phyloP scores from a whole-genome alignment of 2,888 invertebrate genomes.

The Helicoverpa assulta region DNA sequence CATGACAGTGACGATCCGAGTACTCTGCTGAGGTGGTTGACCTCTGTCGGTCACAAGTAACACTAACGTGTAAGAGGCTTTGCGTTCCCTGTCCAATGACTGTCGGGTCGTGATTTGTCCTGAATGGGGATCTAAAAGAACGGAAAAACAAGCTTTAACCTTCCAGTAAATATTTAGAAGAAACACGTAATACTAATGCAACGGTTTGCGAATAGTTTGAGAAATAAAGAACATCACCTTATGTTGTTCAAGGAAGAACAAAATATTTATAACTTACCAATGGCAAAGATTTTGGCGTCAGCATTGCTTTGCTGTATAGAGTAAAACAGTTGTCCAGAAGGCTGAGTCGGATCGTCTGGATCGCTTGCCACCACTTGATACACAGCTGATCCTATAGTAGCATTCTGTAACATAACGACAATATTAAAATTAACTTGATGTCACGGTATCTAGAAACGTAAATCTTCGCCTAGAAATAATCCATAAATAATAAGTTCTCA shows the following conservation, averaged over 20 bases:
- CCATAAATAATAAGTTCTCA: conserved; percentile 61
- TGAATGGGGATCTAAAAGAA: conserved; percentile 89
- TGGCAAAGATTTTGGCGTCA: conserved; percentile 91
- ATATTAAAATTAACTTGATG: no score
- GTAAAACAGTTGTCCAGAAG: conserved; percentile 93
- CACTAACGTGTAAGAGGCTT: conserved; percentile 93
- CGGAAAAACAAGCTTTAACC: no score
- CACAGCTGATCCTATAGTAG: conserved; percentile 93
- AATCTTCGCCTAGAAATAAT: no score
- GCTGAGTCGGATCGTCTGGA: conserved; percentile 94
- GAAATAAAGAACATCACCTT: no score
- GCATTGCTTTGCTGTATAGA: conserved; percentile 93
- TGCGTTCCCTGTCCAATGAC: conserved; percentile 93
- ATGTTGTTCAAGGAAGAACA: background rate
- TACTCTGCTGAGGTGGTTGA: conserved; percentile 93
- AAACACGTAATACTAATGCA: background rate
- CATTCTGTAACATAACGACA: conserved; percentile 86
- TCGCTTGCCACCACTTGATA: conserved; percentile 94
- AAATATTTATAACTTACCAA: conserved; percentile 80
- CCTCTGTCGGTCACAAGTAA: conserved; percentile 95
- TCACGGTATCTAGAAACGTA: no score
- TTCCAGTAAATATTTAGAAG: no score
- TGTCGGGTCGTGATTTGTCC: conserved; percentile 93
- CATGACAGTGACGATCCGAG: conserved; percentile 92
- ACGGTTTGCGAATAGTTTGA: no score